Evolutionary conservation across 2,888 invertebrate genomes (phyloP).

Genomic region (Platycheirus rosarum): DNA sequence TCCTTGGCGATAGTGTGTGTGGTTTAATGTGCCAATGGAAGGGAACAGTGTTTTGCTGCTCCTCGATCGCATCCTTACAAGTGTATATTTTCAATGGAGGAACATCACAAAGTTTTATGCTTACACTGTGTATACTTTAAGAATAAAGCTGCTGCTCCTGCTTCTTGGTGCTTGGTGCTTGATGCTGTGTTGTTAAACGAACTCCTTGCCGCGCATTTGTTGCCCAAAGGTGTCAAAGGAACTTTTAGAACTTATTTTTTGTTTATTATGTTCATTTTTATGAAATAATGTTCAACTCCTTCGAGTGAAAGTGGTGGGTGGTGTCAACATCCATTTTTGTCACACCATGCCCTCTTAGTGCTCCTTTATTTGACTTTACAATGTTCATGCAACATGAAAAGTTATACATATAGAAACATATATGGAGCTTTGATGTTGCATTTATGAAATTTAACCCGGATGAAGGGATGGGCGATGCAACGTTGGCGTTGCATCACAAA

Average conservation of each 20-base stretch:
- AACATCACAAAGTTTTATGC: constrained; percentile 41
- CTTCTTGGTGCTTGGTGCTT: not conserved
- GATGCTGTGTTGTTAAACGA: not conserved
- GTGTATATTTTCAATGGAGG: constrained; percentile 21
- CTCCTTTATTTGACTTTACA: constrained; percentile 39
- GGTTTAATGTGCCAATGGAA: constrained; percentile 46
- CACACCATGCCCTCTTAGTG: constrained; percentile 26
- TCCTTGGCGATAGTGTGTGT: constrained; percentile 4
- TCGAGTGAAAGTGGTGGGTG: constrained; percentile 27
- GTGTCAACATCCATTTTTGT: constrained; percentile 46
- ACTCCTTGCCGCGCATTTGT: constrained; percentile 15
- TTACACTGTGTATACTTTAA: constrained; percentile 33
- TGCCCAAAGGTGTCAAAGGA: constrained; percentile 65
- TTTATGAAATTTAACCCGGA: constrained; percentile 62
- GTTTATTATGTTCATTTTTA: not conserved
- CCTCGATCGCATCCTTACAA: constrained; percentile 20
- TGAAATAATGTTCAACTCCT: constrained; percentile 40
- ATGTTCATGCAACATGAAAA: constrained; percentile 49
- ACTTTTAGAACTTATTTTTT: constrained; percentile 37
- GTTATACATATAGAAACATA: no score
- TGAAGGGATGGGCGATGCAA: not conserved
- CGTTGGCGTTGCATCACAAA: constrained; percentile 42
- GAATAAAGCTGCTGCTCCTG: constrained; percentile 24
- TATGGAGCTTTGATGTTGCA: constrained; percentile 65
- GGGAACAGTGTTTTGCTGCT: constrained; percentile 18